phyloP scores from a whole-genome alignment of 2,888 invertebrate genomes.

The Ichneumoninae sp. region DNA sequence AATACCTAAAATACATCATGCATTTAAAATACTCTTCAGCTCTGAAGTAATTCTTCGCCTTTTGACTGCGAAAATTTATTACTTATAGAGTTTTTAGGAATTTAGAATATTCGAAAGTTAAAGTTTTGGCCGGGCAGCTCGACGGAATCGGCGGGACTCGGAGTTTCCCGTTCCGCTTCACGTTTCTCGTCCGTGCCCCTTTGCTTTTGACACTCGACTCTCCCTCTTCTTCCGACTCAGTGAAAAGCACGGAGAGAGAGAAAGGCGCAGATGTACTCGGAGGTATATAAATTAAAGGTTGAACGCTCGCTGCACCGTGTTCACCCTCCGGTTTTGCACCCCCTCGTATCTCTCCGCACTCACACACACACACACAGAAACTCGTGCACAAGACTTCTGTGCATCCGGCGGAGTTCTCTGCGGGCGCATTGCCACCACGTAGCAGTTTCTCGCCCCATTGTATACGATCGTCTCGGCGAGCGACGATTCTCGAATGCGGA shows the following conservation, averaged over 20 bases:
- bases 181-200: not conserved
- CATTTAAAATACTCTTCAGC: too few relatives aligned
- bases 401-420: slow-evolving; percentile 8
- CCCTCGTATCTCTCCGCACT: not conserved
- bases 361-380: not conserved
- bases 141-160: not conserved
- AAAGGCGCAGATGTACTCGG: slow-evolving; percentile 14
- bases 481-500: slow-evolving; percentile 28
- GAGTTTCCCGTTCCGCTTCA: slow-evolving; percentile 7
- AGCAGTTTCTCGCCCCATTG: slow-evolving; percentile 24
- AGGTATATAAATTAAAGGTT: slow-evolving; percentile 27
- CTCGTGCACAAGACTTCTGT: not conserved
- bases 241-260: slow-evolving; percentile 11
- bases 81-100: not conserved
- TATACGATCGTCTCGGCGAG: slow-evolving; percentile 18
- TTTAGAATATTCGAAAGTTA: not conserved
- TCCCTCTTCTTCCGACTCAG: slow-evolving; percentile 19
- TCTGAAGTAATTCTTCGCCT: not conserved
- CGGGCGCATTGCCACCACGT: slow-evolving; percentile 23
- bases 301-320: slow-evolving; percentile 22
- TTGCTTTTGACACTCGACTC: slow-evolving; percentile 15
- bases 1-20: too few relatives aligned
- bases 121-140: slow-evolving; percentile 1
- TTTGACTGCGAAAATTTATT: not conserved
- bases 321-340: slow-evolving; percentile 11